Evolutionary conservation across 2,113 vertebrate genomes (phyloP).

Genomic region (Typhlomys cinereus): DNA sequence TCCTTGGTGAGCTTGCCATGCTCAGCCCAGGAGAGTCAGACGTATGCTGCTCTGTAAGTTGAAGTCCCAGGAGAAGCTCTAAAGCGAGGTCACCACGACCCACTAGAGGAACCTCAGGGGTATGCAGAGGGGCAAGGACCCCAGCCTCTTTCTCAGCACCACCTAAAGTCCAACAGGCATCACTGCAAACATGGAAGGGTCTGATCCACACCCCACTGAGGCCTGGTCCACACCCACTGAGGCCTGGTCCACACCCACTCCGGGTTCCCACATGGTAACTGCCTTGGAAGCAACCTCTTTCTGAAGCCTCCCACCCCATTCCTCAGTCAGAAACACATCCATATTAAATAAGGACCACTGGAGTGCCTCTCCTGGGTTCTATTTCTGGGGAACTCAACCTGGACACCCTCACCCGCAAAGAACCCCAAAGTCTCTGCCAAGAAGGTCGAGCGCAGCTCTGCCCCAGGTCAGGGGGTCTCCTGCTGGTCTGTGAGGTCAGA

Average conservation of each 20-base stretch:
- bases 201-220: too few relatives aligned
- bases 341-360: not conserved
- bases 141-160: not conserved
- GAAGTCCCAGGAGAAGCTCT: not conserved
- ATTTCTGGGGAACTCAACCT: not conserved
- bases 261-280: not conserved
- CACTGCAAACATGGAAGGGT: not conserved
- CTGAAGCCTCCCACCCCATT: too few relatives aligned
- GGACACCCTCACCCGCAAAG: not conserved
- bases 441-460: not conserved
- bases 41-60: rapidly evolving
- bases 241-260: not conserved
- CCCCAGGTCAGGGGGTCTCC: not conserved
- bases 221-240: not conserved
- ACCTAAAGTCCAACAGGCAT: not conserved
- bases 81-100: too few relatives aligned
- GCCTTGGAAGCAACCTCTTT: not conserved
- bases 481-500: not conserved
- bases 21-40: not conserved
- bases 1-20: rapidly evolving
- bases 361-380: not conserved
- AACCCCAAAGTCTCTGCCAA: not conserved
- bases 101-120: not conserved
- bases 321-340: not conserved
- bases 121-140: not conserved